Base-by-base conservation (phyloP, 2,888 invertebrate species). In the Paralinhomoeus sp. region DNA sequence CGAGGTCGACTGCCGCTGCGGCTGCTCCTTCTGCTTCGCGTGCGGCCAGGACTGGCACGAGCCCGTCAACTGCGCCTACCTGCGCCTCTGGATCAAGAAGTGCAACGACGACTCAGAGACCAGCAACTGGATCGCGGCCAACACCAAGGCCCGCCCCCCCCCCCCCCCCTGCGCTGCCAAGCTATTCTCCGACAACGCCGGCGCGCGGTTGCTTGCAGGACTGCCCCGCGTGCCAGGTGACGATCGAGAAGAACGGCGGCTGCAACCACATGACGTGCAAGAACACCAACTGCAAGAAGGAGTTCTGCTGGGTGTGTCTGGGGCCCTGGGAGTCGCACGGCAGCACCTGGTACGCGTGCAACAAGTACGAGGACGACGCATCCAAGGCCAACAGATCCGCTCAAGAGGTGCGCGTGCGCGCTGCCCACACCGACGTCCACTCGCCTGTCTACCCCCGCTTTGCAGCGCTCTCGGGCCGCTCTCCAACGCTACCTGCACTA, bases 241-340 rank as follows among this genome's bases (percentile, higher is more conserved):
- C 67, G 9, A 69, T 70, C 51, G 69, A 70, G 55, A 71, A 71
- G 54, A 87, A 93, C 66, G 93, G 93, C 48, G 93, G 93, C 41
- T 97, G 93, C 67, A 97, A 97, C 70, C 93, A 97, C 68, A 93
- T 97, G 91, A 80, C 82, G 42, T 97, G 93, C 71, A 91, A 89
- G 70, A 93, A 91, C 71, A 82, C 83, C 69, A 83, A 80, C 66
- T 97, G 93, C 67, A 84, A 84, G 67, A 78, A 82, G 40, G 91
- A 97, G 66, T 97, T 97, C 68, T 97, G 93, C 69, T 97, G 93
- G 93, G 87, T 93, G 24, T 97, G 93, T 64, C 74, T 97, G 48
- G 91, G 91, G 23, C 82, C 87, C 35, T 97, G 93, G 93, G 85
- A 89, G 64, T 91, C 91, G 1, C 93, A 93, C 59, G 89, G 91